A percentile compares a stretch with the other conserved stretches of the same genome.
Evolutionary conservation across 2,113 vertebrate genomes (phyloP).

Genomic region (Sinocyclocheilus rhinocerous): DNA sequence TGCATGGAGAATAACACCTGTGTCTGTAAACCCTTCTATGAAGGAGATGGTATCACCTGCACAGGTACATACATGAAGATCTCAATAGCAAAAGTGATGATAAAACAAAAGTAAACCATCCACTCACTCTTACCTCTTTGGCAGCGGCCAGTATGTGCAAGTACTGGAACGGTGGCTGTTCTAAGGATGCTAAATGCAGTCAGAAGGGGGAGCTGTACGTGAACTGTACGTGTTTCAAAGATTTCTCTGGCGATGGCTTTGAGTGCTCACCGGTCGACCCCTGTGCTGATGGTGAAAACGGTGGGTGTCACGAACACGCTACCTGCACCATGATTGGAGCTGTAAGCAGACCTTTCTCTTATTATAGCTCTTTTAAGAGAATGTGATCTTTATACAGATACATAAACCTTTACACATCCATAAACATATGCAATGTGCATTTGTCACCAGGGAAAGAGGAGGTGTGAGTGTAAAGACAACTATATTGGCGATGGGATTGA

Average conservation of each 20-base stretch:
- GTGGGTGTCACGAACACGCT: slow-evolving; percentile 90
- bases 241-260: slow-evolving; percentile 85
- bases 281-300: slow-evolving; percentile 80
- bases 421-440: neutral
- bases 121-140: neutral
- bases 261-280: slow-evolving; percentile 81
- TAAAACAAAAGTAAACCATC: neutral
- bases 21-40: slow-evolving; percentile 82
- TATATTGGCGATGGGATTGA: slow-evolving; percentile 86
- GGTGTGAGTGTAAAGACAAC: slow-evolving; percentile 83
- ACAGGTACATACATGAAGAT: slow-evolving; percentile 74
- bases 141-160: slow-evolving; percentile 83
- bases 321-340: slow-evolving; percentile 84
- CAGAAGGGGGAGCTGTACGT: slow-evolving; percentile 77
- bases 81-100: neutral
- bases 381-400: neutral
- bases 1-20: slow-evolving; percentile 87
- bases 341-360: slow-evolving; percentile 73
- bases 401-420: neutral
- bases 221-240: slow-evolving; percentile 83
- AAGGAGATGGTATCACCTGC: slow-evolving; percentile 88
- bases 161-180: slow-evolving; percentile 88
- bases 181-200: slow-evolving; percentile 77
- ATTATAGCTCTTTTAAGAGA: neutral
- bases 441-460: slow-evolving; percentile 79